Percentiles rank a stretch among this genome's conserved stretches.
Conservation (phyloP, 2,797 vertebrate species). For the Arremon aurantiirostris region DNA sequence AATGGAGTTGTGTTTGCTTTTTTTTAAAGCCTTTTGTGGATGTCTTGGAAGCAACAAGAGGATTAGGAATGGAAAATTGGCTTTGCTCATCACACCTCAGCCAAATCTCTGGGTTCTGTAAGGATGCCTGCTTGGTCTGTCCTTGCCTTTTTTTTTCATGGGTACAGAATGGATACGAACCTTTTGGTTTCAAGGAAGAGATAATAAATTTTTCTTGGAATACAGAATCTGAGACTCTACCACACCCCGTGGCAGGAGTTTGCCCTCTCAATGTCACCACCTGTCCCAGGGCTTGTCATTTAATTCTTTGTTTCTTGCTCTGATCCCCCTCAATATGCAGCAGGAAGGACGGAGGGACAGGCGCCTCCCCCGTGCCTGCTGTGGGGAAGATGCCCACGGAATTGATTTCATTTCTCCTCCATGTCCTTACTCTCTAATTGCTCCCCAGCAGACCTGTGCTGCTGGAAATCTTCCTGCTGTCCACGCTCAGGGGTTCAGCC, state of each 20-base stretch:
- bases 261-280: neutral
- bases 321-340: neutral
- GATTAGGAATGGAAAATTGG: neutral
- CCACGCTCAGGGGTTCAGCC: neutral
- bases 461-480: neutral
- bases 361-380: neutral
- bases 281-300: neutral
- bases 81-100: neutral
- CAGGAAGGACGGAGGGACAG: fast-evolving
- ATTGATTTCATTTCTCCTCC: neutral
- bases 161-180: neutral
- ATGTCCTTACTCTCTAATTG: constrained; percentile 3
- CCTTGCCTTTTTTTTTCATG: neutral
- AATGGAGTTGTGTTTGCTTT: neutral
- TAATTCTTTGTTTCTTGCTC: neutral
- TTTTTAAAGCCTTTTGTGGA: neutral
- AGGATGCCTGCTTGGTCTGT: neutral
- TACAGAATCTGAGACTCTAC: neutral
- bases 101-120: neutral
- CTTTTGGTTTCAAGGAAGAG: neutral
- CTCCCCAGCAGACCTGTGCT: neutral
- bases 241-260: neutral
- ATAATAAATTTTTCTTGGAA: neutral
- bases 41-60: neutral
- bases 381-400: neutral